Evolutionary conservation across 64 coral and sea anemone genomes (phyloP).

Genomic region (Exaiptasia diaphana): DNA sequence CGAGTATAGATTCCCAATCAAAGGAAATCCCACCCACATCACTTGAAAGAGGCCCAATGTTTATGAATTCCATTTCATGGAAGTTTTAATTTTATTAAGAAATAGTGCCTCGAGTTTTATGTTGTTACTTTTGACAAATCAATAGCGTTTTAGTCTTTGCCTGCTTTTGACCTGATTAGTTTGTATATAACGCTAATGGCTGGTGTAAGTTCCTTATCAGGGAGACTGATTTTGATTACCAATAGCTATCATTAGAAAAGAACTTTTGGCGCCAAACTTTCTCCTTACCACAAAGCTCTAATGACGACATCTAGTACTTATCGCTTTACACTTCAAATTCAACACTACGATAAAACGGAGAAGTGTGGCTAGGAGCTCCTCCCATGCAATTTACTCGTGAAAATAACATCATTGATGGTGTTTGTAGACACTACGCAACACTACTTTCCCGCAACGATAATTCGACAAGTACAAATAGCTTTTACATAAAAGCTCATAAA

Average conservation of each 20-base stretch:
- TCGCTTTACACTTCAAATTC: constrained; percentile 17
- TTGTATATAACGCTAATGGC: background rate
- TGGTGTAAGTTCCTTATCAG: constrained; percentile 11
- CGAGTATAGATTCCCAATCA: constrained; percentile 5
- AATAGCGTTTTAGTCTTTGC: background rate
- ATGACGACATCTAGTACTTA: constrained; percentile 17
- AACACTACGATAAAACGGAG: background rate
- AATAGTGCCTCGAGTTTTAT: background rate
- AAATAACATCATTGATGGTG: background rate
- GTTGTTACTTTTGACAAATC: background rate
- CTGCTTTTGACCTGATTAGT: constrained; percentile 17
- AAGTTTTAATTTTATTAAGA: constrained; percentile 7
- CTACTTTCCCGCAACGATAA: no score
- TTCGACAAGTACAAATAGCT: no score
- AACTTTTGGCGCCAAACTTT: constrained; percentile 1
- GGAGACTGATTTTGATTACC: constrained; percentile 12
- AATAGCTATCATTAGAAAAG: constrained; percentile 18
- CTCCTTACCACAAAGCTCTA: constrained; percentile 4
- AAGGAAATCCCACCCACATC: constrained; percentile 19
- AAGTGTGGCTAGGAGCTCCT: constrained; percentile 19
- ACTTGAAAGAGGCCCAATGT: background rate
- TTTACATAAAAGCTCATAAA: no score
- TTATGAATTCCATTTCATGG: background rate
- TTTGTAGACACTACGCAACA: no score
- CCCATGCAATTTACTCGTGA: background rate